Evolutionary conservation across 2,113 vertebrate species (phyloP).

Genomic region (Alethe diademata): DNA sequence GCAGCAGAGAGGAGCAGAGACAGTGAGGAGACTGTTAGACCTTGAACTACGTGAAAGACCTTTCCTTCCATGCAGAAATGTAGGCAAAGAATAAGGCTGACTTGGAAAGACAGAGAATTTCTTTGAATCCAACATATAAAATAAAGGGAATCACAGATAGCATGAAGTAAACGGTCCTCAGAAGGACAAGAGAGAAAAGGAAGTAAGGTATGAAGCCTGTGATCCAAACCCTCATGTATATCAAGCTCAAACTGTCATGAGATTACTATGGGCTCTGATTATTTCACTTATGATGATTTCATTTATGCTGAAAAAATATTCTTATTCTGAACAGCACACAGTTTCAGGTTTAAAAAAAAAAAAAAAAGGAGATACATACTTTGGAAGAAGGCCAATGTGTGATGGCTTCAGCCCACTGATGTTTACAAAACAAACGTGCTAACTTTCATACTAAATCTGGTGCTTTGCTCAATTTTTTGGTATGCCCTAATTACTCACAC

Average conservation of each 20-base stretch:
- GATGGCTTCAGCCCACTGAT: not conserved
- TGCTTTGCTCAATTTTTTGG: not conserved
- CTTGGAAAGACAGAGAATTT: not conserved
- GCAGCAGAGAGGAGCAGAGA: not conserved
- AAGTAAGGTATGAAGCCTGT: not conserved
- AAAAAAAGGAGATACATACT: accelerated
- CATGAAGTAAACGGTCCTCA: not conserved
- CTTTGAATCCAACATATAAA: not conserved
- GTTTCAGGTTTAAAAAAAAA: not conserved
- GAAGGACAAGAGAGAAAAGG: not conserved
- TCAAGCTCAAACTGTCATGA: not conserved
- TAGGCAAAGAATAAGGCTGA: not conserved
- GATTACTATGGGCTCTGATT: not conserved
- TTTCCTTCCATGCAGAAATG: not conserved
- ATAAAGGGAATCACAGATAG: not conserved
- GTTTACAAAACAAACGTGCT: not conserved
- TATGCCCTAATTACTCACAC: not conserved
- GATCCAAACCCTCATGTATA: not conserved
- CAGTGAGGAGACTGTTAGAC: not conserved
- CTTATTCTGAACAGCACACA: not conserved
- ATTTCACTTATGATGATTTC: not conserved
- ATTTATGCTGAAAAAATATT: not conserved
- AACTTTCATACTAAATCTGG: not conserved
- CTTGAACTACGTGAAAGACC: accelerated
- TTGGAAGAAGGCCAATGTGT: not conserved